Percentiles rank a stretch among this genome's conserved stretches.
phyloP scores from a whole-genome alignment of 2,113 vertebrate genomes.

The Psilopsiagon aurifrons region DNA sequence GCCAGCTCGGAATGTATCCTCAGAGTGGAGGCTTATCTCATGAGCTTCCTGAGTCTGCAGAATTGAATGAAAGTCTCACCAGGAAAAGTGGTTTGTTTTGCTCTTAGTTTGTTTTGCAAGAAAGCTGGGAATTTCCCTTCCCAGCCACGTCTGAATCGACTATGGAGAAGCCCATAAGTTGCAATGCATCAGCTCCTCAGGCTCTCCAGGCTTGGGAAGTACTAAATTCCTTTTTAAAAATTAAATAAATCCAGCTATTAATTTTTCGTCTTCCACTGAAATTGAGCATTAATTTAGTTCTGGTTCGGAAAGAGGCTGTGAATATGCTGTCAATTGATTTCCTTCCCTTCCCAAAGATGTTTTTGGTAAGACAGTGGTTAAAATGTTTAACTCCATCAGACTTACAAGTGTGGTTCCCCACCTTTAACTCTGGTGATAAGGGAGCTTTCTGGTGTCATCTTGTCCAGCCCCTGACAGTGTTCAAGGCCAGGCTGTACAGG shows the following conservation, averaged over 20 bases:
- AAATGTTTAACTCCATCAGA: background rate
- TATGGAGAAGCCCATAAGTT: background rate
- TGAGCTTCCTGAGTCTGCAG: slow-evolving; percentile 66
- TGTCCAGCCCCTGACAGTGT: background rate
- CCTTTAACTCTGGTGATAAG: background rate
- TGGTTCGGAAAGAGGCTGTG: background rate
- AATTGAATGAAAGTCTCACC: slow-evolving; percentile 70
- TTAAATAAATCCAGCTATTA: background rate
- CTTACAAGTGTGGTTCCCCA: background rate
- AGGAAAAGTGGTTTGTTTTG: slow-evolving; percentile 70
- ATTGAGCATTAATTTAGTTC: background rate
- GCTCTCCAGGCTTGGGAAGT: background rate
- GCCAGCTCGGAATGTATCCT: background rate
- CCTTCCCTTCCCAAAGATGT: background rate
- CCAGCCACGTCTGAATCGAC: slow-evolving; percentile 11
- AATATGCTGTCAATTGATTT: background rate
- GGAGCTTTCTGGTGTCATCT: background rate
- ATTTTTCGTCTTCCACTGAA: background rate
- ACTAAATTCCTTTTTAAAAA: background rate
- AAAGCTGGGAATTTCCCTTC: slow-evolving; percentile 68
- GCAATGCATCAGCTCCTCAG: background rate
- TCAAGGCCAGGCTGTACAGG: background rate
- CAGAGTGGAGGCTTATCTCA: slow-evolving; percentile 27
- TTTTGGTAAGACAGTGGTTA: background rate
- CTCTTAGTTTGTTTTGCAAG: slow-evolving; percentile 65